Percentiles rank a stretch among this genome's conserved stretches.
These are phyloP conservation scores for Agonopterix arenella DNA, from an alignment of 2,888 invertebrate species.

Conservation along the genomic window DNA sequence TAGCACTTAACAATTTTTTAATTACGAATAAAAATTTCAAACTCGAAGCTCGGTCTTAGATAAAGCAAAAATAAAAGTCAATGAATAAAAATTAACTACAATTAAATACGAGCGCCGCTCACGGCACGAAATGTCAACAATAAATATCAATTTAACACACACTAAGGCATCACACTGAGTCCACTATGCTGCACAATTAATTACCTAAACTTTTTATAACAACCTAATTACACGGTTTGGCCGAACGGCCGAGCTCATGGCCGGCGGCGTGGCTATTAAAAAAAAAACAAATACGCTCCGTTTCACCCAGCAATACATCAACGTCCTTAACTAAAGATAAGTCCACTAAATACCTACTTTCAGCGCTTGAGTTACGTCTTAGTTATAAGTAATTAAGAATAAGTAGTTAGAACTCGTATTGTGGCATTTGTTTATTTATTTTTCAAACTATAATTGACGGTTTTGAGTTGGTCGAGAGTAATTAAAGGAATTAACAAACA, in stretches of 20 bases:
- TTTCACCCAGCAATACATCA: slow-evolving; percentile 60
- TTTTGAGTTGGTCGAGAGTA: slow-evolving; percentile 43
- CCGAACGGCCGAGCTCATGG: slow-evolving; percentile 35
- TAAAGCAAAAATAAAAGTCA: slow-evolving; percentile 18
- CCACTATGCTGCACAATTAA: slow-evolving; percentile 50
- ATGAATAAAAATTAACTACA: slow-evolving; percentile 30
- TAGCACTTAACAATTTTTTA: slow-evolving; percentile 15
- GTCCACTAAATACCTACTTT: slow-evolving; percentile 62
- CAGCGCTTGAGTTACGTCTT: slow-evolving; percentile 67
- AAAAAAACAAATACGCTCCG: slow-evolving; percentile 37
- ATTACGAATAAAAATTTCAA: slow-evolving; percentile 22
- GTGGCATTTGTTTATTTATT: slow-evolving; percentile 48
- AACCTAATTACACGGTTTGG: slow-evolving; percentile 61
- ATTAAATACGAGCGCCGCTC: slow-evolving; percentile 42
- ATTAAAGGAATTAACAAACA: slow-evolving; percentile 65
- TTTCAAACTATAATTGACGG: slow-evolving; percentile 62
- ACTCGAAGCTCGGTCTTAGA: slow-evolving; percentile 13
- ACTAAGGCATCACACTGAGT: slow-evolving; percentile 29
- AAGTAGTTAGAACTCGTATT: slow-evolving; percentile 52
- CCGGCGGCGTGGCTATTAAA: slow-evolving; percentile 21
- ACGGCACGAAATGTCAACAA: slow-evolving; percentile 60
- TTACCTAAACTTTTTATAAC: slow-evolving; percentile 64
- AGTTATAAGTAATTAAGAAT: slow-evolving; percentile 72
- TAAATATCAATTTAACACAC: slow-evolving; percentile 64
- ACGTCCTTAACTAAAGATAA: slow-evolving; percentile 53